Percentiles rank a stretch among this genome's conserved stretches.
Evolutionary conservation across 2,888 invertebrate genomes (phyloP).

Genomic region (Meteorus cinctellus): DNA sequence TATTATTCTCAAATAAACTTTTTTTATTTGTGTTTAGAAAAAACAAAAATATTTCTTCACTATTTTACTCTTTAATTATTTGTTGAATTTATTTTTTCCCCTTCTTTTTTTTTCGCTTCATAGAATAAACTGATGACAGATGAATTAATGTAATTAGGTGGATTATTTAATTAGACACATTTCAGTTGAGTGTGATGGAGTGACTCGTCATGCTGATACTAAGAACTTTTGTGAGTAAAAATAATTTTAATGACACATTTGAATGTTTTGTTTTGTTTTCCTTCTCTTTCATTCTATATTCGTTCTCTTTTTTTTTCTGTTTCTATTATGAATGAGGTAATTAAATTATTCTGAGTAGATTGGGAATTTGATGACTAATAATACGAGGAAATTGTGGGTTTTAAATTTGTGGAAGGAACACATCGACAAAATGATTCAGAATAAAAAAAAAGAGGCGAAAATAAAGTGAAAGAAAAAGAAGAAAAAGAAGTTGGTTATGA

Average conservation of each 20-base stretch:
- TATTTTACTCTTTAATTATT: neutral
- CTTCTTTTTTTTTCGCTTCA: neutral
- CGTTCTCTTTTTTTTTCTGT: neutral
- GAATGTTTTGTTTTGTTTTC: neutral
- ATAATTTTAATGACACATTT: neutral
- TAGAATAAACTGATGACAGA: slow-evolving; percentile 26
- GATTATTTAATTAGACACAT: neutral
- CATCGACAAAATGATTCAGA: neutral
- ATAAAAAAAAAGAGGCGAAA: neutral
- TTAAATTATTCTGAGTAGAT: no score
- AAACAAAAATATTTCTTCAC: no score
- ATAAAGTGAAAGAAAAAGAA: neutral
- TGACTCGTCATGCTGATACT: neutral
- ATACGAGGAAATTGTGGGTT: no score
- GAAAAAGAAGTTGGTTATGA: neutral
- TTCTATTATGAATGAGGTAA: no score
- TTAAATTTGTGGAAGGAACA: neutral
- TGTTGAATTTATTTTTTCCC: neutral
- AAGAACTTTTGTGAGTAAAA: neutral
- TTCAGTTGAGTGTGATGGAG: neutral
- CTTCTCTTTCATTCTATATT: neutral
- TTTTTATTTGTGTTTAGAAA: neutral
- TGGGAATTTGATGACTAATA: no score
- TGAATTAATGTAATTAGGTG: neutral
- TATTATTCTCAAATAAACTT: slow-evolving; percentile 5